These are phyloP conservation scores for Grammomys dolichurus DNA, from an alignment of 2,113 vertebrate genomes.

Conservation along the genomic window DNA sequence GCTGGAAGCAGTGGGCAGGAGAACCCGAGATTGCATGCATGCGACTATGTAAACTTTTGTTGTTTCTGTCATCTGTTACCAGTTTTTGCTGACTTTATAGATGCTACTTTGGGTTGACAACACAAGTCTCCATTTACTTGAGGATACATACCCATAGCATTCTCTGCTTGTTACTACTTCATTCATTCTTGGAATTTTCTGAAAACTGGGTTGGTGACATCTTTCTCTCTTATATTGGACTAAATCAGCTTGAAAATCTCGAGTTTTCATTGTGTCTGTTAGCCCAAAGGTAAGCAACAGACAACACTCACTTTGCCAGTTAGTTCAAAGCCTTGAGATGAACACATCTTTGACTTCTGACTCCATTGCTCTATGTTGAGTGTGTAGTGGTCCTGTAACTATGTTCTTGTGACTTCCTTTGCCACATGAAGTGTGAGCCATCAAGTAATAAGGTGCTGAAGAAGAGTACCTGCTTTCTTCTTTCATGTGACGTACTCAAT, in stretches of 20 bases:
- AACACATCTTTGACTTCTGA: neutral
- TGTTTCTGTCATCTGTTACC: neutral
- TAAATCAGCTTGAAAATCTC: slow-evolving; percentile 39
- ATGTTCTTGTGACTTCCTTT: slow-evolving; percentile 18
- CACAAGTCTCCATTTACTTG: neutral
- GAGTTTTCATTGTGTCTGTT: neutral
- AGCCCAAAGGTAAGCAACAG: neutral
- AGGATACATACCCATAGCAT: neutral
- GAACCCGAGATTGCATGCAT: neutral
- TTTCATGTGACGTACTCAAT: neutral
- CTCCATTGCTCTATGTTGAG: neutral
- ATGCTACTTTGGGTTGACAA: slow-evolving; percentile 5
- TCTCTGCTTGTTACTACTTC: slow-evolving; percentile 39
- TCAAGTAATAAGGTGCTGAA: neutral
- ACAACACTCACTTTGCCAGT: neutral
- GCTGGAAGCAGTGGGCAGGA: neutral
- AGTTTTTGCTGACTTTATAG: neutral
- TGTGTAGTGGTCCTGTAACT: neutral
- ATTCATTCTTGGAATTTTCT: slow-evolving; percentile 26
- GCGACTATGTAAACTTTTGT: neutral
- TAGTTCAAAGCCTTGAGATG: neutral
- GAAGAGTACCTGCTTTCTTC: neutral
- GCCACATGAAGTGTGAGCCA: slow-evolving; percentile 14
- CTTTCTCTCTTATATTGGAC: neutral
- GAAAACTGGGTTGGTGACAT: neutral